Base-by-base conservation (phyloP, 1,140 invertebrate genomes). In the Frieseomelitta varia region DNA sequence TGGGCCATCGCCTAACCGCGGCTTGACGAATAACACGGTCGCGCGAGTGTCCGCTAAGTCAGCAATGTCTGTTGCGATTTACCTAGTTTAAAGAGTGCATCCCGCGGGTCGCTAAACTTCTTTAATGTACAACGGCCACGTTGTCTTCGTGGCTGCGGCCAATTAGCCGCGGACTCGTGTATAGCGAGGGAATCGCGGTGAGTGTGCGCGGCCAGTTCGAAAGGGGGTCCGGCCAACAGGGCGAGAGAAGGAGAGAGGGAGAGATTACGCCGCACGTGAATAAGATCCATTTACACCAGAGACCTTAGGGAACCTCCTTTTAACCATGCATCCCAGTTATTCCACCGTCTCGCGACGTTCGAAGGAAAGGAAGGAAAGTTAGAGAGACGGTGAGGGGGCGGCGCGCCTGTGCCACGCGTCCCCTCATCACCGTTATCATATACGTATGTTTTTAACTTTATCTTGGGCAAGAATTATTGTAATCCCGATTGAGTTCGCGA, bases 131-230 rank as follows among this genome's bases (percentile, higher is more conserved):
- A 92, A 92, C 86, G 91, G 85, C 78, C 71, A 68, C 92, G 85
- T 92, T 92, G 92, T 92, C 85, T 88, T 91, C 68, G 87, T 91
- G 87, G 90, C 88, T 90, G 91, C 91, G 91, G 91, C 89, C 91
- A 93, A 93, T 93, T 93, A 92, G 87, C 85, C 87, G 88, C 90
- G 85, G 90, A 93, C 34, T 93, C 92, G 89, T 80, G 85, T 78
- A 65, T 63, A 69, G 30, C 30, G 30, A 30, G 81, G 85, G 89
- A 86, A 92, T 92, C 91, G 85, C 84, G 81, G 69, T 58, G 79
- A 53, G 39, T 56, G 56, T 61, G 8, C 39, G 76, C 58, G 51
- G 27, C 24, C 61, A 69, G 30, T 58, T 53, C 34, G 69, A n/a
- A 61, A 76, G 17, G 68, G 68, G 24, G 24, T 56, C 24, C 27